Evolutionary conservation across 2,797 vertebrate genomes (phyloP).

Genomic region (Neomorphus geoffroyi): DNA sequence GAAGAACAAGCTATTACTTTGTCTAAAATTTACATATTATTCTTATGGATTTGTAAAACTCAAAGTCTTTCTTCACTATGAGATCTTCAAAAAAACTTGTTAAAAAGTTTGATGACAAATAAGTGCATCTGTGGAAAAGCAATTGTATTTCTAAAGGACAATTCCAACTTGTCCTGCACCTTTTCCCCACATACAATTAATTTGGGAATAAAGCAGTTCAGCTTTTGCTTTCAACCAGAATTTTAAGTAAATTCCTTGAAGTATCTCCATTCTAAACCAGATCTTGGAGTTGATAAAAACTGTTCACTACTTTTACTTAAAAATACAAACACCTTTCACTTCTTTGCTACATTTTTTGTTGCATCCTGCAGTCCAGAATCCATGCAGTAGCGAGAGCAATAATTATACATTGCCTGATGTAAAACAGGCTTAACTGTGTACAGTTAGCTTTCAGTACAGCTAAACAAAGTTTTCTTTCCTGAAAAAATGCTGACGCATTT

Average conservation of each 20-base stretch:
- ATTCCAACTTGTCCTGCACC: fast-evolving
- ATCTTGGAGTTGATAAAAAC: fast-evolving
- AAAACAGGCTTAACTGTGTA: not conserved
- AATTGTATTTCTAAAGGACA: not conserved
- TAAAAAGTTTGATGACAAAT: not conserved
- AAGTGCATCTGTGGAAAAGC: not conserved
- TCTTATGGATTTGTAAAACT: not conserved
- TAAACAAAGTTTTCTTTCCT: not conserved
- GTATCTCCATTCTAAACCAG: not conserved
- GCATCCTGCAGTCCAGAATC: not conserved
- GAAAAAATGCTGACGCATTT: not conserved
- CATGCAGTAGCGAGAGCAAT: not conserved
- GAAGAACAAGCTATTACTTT: not conserved
- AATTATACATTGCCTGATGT: not conserved
- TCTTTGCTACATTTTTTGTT: not conserved
- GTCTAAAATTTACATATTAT: not conserved
- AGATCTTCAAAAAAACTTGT: not conserved
- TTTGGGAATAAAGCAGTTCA: not conserved
- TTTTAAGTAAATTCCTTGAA: not conserved
- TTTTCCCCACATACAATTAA: not conserved
- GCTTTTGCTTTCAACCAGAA: not conserved
- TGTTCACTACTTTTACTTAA: not conserved
- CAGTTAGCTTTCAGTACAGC: not conserved
- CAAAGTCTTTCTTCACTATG: not conserved
- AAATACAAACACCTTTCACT: not conserved